Base-by-base conservation (phyloP, 2,888 invertebrate genomes). In the Reticulitermes lucifugus region DNA sequence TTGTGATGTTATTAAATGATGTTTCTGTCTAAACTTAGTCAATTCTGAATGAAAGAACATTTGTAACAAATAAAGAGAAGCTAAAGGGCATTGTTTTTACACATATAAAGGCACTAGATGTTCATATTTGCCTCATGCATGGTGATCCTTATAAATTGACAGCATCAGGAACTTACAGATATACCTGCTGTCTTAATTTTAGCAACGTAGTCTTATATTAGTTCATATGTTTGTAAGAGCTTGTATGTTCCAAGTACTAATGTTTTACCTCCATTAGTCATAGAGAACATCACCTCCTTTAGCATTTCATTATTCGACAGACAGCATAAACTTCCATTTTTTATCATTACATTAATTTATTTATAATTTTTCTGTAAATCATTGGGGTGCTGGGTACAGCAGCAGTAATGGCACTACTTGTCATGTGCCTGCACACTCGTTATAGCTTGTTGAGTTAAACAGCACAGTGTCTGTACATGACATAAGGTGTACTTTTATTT, bases 1-100 rank as follows among this genome's bases (percentile, higher is more conserved):
- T 51, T 77, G 77, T 77, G 75, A 75, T 75, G 75, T 75, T 75
- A 46, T 43, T 41, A 22, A 75, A 75, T 43, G 75, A 35, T 46
- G 46, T 75, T 75, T 41, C 25, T 73, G 25, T 70, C 35, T 73
- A 73, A 73, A 21, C 41, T 3, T 77, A 77, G 77, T 77, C 22
- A 46, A 46, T n/a, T 9, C 12, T 18, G 55, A 55, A 55, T 41
- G 22, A 77, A 43, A n/a, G 22, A n/a, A 25, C 7, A 46, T 51
- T 22, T 77, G 51, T 77, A 46, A 46, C n/a, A 46, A 41, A 77
- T 65, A 21, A 46, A 41, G 46, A 46, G 77, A 77, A 77, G 77
- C 22, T 77, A 46, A 75, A 75, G 75, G 35, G 71, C 35, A 60
- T 21, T 60, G 60, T 60, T 60, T 60, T 18, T 22, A 60, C 46